Base-by-base conservation (phyloP, 1,140 invertebrate species). In the Drosophila lacertosa region DNA sequence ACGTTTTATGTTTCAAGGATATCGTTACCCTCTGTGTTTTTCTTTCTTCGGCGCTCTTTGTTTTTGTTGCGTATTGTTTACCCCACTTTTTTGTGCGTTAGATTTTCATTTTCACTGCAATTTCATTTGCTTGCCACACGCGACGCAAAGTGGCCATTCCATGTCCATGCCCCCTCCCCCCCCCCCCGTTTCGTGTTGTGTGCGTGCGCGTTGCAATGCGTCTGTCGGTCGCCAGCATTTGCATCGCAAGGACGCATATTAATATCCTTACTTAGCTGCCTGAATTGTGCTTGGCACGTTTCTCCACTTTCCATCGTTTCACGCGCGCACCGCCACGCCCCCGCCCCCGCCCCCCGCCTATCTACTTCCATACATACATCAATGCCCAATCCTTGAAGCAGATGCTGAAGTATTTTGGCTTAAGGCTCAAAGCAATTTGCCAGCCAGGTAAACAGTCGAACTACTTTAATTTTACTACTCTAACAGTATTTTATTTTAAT, bases 61-160 rank as follows among this genome's bases (percentile, higher is more conserved):
- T 22, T 15, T 45, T 59, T 29, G 22, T 18, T 44, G 35, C 55
- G 32, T 57, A 44, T 81, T 88, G 76, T 88, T 86, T 81, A 74
- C 81, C 77, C 73, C 77, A 81, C 73, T 67, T 80, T 77, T 78
- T 73, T 71, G 67, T 82, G 75, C 74, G 77, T 88, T 82, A 88
- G 77, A 86, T 86, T 86, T 86, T 88, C 81, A 86, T 86, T 86
- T 86, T 88, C 82, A 77, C 76, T 88, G 81, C 82, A 86, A 88
- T 86, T 88, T 88, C 82, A 86, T 86, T 86, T 86, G 80, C 53
- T 75, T 83, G 81, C 76, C 81, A 71, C 81, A 86, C 74, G 73
- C 79, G 72, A 81, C 59, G 70, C 74, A 81, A 81, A 86, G 77
- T 86, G 81, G 82, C 77, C 68, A 74, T 53, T 68, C 37, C 39